A percentile compares a stretch with the other conserved stretches of the same genome.
Evolutionary conservation across 2,797 vertebrate genomes (phyloP).

Genomic region (Artibeus lituratus): DNA sequence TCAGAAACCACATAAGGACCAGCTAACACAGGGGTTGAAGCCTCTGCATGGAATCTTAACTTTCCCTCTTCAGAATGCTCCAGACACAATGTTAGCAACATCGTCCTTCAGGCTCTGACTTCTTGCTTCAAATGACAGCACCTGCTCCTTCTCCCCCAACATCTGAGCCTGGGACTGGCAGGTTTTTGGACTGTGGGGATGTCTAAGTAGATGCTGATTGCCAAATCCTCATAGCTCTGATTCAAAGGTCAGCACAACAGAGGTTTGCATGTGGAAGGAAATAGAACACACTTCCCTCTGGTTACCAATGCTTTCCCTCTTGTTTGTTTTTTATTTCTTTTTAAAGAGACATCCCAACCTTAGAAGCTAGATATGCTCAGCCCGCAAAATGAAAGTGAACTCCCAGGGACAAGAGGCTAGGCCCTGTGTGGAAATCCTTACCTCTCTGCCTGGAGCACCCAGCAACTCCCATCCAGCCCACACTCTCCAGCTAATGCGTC

Average conservation of each 20-base stretch:
- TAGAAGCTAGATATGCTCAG: neutral
- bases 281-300: slow-evolving; percentile 44
- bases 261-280: slow-evolving; percentile 34
- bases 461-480: neutral
- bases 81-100: fast-evolving
- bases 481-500: neutral
- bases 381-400: neutral
- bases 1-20: neutral
- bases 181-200: neutral
- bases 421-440: neutral
- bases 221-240: neutral
- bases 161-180: neutral
- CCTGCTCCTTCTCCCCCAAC: fast-evolving
- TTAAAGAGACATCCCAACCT: slow-evolving; percentile 43
- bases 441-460: neutral
- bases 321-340: slow-evolving; percentile 69
- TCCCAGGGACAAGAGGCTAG: neutral
- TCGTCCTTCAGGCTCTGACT: neutral
- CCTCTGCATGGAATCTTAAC: neutral
- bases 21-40: neutral
- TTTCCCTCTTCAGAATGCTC: neutral
- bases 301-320: neutral
- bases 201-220: neutral
- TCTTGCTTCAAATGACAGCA: neutral
- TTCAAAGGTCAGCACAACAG: neutral